These are phyloP conservation scores for Lutjanus campechanus DNA, from an alignment of 2,797 vertebrate genomes.

Conservation along the genomic window DNA sequence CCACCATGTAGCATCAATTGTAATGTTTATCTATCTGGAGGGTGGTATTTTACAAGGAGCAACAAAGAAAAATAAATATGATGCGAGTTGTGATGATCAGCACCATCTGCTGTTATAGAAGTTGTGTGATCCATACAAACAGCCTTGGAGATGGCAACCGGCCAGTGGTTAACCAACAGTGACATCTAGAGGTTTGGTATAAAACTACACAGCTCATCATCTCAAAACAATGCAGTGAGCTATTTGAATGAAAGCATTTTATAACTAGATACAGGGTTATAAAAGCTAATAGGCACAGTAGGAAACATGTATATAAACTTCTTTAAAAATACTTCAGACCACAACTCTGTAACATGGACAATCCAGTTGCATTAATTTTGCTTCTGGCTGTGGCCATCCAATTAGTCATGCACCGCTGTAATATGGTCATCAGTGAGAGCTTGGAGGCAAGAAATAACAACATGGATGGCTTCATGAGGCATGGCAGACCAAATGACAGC, in stretches of 20 bases:
- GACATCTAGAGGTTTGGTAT: constrained; percentile 75
- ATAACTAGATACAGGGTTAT: constrained; percentile 13
- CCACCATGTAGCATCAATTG: constrained; percentile 60
- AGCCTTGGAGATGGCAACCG: neutral
- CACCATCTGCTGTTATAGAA: constrained; percentile 71
- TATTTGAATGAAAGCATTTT: constrained; percentile 23
- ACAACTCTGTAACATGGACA: constrained; percentile 49
- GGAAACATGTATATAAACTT: constrained; percentile 9
- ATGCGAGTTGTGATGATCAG: constrained; percentile 65
- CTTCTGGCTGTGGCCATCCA: constrained; percentile 65
- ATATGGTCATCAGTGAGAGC: constrained; percentile 80
- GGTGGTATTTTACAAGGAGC: constrained; percentile 69
- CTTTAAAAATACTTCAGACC: constrained; percentile 17
- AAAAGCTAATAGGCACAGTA: neutral
- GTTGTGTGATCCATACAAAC: constrained; percentile 62
- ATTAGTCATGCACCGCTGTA: constrained; percentile 84
- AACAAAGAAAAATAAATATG: constrained; percentile 74
- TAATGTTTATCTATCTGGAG: constrained; percentile 76
- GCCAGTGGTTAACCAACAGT: constrained; percentile 73
- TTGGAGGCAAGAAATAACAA: constrained; percentile 80
- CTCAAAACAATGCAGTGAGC: neutral
- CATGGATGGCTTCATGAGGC: constrained; percentile 82
- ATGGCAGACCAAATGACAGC: constrained; percentile 81
- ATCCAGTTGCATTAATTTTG: constrained; percentile 63
- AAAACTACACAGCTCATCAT: constrained; percentile 27